Percentiles rank a stretch among this genome's conserved stretches.
Conservation (phyloP, 2,888 invertebrate species). For the Antheraea yamamai region DNA sequence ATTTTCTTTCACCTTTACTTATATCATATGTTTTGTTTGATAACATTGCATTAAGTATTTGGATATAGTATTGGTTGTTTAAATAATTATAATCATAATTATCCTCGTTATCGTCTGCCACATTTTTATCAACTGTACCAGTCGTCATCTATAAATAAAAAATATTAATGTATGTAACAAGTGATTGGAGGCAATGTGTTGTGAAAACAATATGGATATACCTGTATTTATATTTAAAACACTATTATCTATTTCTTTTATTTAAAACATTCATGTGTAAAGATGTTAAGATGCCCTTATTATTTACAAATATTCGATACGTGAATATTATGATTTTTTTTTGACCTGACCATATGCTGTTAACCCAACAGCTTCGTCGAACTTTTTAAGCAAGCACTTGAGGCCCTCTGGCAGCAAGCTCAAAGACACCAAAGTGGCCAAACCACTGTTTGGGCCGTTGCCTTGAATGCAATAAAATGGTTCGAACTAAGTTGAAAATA, state of each 20-base stretch:
- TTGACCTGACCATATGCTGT: too few species aligned
- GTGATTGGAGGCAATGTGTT: neutral
- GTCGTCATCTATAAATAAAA: neutral
- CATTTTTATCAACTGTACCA: neutral
- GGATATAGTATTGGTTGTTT: conserved; percentile 16
- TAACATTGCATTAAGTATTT: conserved; percentile 4
- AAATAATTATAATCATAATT: conserved; percentile 17
- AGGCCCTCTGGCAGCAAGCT: too few species aligned
- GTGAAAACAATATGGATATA: neutral
- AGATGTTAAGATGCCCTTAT: neutral
- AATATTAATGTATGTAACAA: neutral
- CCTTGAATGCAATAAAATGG: too few species aligned
- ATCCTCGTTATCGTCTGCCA: neutral
- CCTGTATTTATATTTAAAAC: neutral
- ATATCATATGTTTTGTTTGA: conserved; percentile 4
- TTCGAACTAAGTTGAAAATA: too few species aligned
- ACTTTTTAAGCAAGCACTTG: too few species aligned
- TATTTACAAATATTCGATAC: neutral
- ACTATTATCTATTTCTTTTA: neutral
- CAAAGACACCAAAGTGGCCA: too few species aligned
- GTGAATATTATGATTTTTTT: neutral
- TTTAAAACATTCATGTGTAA: neutral
- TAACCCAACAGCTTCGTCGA: too few species aligned
- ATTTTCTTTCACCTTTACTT: conserved; percentile 27
- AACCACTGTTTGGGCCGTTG: too few species aligned